Percentiles rank a stretch among this genome's conserved stretches.
These are phyloP conservation scores for Cotesia typhae DNA, from an alignment of 1,140 invertebrate species.

Conservation along the genomic window DNA sequence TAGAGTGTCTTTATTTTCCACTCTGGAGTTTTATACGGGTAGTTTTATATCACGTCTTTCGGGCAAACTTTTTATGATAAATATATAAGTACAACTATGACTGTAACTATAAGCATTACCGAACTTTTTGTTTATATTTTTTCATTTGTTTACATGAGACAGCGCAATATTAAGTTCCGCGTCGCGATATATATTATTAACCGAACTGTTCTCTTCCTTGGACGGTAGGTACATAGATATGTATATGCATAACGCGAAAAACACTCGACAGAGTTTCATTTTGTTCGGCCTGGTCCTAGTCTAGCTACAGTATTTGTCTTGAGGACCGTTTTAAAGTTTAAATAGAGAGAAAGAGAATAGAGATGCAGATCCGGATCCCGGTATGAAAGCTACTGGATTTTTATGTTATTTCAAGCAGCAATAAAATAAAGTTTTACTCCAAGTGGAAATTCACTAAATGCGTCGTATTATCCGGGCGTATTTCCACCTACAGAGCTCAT, in stretches of 20 bases:
- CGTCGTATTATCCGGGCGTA: background rate
- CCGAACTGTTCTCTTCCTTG: background rate
- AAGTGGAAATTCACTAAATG: constrained; percentile 13
- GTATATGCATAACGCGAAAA: constrained; percentile 26
- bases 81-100: no score
- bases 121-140: constrained; percentile 15
- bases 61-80: background rate
- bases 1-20: constrained; percentile 26
- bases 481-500: background rate
- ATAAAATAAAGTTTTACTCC: constrained; percentile 32
- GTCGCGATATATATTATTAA: constrained; percentile 20
- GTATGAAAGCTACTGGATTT: constrained; percentile 17
- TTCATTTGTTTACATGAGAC: background rate
- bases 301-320: constrained; percentile 1
- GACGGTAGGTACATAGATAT: background rate
- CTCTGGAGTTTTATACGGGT: background rate
- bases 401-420: constrained; percentile 37
- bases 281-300: constrained; percentile 10
- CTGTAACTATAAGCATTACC: background rate
- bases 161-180: constrained; percentile 2
- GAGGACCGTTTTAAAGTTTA: constrained; percentile 26
- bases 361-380: constrained; percentile 7
- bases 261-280: constrained; percentile 25
- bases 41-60: background rate
- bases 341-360: constrained; percentile 6